These are phyloP conservation scores for Lucilia sericata DNA, from an alignment of 1,140 invertebrate species.

Conservation along the genomic window DNA sequence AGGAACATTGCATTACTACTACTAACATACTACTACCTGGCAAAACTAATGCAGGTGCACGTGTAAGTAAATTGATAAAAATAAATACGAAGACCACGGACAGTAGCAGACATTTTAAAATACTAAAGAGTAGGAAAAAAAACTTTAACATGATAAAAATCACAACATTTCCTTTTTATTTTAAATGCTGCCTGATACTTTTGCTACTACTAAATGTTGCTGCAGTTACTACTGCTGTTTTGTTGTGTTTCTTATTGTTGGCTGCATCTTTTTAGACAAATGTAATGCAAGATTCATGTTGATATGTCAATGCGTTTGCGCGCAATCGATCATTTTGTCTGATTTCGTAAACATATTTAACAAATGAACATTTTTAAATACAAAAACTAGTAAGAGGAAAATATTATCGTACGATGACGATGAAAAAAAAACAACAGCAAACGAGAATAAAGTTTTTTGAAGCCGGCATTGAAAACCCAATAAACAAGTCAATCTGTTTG, in stretches of 20 bases:
- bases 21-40: too few species aligned
- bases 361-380: conserved; percentile 41
- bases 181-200: not conserved
- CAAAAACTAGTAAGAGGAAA: not conserved
- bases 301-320: conserved; percentile 67
- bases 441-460: not conserved
- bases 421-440: not conserved
- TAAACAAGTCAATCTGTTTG: not conserved
- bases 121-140: not conserved
- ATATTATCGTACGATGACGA: not conserved
- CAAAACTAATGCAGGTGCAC: conserved; percentile 32
- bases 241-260: not conserved
- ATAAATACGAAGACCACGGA: not conserved
- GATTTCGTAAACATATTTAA: conserved; percentile 43
- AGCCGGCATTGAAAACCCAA: not conserved
- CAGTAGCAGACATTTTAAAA: not conserved
- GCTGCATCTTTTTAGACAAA: conserved; percentile 37
- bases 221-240: not conserved
- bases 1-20: not conserved
- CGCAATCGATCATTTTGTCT: conserved; percentile 66
- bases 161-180: conserved; percentile 38
- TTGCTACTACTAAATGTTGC: conserved; percentile 1
- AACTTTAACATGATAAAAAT: conserved; percentile 42
- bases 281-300: conserved; percentile 66
- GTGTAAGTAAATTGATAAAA: conserved; percentile 30